Percentiles rank a stretch among this genome's conserved stretches.
Conservation (phyloP, 2,888 invertebrate genomes). For the Leptodirus hochenwartii region DNA sequence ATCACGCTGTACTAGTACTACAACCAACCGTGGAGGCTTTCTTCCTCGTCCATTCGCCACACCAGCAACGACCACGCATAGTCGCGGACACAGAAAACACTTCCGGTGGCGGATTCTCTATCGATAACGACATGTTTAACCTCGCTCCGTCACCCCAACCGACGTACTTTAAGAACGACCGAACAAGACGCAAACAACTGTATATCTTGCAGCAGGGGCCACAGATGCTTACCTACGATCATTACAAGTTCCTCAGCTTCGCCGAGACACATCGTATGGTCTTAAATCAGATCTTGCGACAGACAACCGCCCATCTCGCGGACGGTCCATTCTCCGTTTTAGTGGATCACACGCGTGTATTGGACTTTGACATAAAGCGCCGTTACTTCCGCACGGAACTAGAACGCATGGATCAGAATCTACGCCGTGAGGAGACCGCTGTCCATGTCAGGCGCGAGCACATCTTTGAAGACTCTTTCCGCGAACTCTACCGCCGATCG, state of each 20-base stretch:
- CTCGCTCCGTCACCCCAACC: too few species aligned
- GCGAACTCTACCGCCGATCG: constrained; percentile 63
- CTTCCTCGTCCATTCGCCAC: constrained; percentile 68
- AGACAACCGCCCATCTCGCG: constrained; percentile 56
- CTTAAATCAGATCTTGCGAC: constrained; percentile 73
- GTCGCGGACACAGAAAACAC: too few species aligned
- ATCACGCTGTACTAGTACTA: constrained; percentile 70
- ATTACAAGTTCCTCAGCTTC: constrained; percentile 62
- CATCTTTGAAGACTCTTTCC: constrained; percentile 79
- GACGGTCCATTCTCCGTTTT: constrained; percentile 78
- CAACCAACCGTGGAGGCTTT: constrained; percentile 83
- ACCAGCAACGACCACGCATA: constrained; percentile 21
- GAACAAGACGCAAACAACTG: too few species aligned
- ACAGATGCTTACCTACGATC: too few species aligned
- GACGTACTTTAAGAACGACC: too few species aligned
- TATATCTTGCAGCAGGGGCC: too few species aligned
- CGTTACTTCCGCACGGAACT: constrained; percentile 61
- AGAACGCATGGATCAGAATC: constrained; percentile 63
- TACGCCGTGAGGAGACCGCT: constrained; percentile 64
- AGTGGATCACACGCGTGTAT: constrained; percentile 69
- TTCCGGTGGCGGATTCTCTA: too few species aligned
- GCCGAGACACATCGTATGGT: constrained; percentile 79
- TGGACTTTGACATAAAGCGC: constrained; percentile 82
- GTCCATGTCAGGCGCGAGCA: constrained; percentile 69
- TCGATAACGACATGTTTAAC: too few species aligned